phyloP scores from a whole-genome alignment of 2,797 vertebrate species.

The Macropus fuliginosus region DNA sequence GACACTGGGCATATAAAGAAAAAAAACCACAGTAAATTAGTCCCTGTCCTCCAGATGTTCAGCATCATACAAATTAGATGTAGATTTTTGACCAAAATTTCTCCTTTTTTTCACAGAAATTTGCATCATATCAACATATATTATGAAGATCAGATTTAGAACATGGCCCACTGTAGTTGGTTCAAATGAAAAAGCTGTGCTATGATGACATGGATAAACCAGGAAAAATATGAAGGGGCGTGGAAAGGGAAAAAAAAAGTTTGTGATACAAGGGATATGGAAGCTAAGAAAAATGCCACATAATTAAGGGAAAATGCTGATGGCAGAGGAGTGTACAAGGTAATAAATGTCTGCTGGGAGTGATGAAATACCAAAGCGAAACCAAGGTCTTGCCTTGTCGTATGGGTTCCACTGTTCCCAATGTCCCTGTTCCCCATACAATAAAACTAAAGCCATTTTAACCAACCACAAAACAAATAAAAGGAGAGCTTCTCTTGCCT shows the following conservation, averaged over 20 bases:
- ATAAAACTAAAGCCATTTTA: conserved; percentile 5
- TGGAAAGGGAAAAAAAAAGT: background rate
- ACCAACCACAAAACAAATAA: background rate
- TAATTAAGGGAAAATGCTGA: background rate
- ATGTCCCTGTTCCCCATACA: background rate
- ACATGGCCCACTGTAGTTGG: background rate
- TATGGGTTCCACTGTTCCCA: background rate
- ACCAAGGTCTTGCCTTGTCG: background rate
- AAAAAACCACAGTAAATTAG: background rate
- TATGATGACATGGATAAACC: background rate
- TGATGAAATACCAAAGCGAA: conserved; percentile 19
- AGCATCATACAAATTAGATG: background rate
- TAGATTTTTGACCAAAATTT: background rate
- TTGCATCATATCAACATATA: background rate
- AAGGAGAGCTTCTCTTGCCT: background rate
- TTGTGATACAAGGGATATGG: background rate
- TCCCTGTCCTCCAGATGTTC: background rate
- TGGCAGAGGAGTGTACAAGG: background rate
- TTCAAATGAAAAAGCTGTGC: background rate
- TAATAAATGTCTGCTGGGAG: background rate
- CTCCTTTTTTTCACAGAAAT: background rate
- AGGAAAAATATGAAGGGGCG: background rate
- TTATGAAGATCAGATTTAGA: background rate
- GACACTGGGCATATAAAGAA: background rate
- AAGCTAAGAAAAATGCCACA: background rate